phyloP scores from a whole-genome alignment of 2,888 invertebrate genomes.

The Melitaea athalia region DNA sequence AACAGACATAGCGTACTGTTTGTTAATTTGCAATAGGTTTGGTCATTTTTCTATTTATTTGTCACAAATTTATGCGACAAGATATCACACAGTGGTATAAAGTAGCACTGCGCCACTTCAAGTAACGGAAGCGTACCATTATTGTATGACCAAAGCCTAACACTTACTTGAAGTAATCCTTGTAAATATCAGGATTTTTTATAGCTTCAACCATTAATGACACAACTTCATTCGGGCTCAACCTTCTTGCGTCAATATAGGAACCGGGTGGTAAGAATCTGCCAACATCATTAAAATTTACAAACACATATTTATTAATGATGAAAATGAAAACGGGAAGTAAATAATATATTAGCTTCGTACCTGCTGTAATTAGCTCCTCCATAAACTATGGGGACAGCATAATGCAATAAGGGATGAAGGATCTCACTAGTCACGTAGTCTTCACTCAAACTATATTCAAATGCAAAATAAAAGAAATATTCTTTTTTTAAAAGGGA shows the following conservation, averaged over 20 bases:
- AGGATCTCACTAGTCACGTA: constrained; percentile 68
- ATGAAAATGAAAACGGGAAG: neutral
- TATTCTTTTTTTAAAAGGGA: constrained; percentile 58
- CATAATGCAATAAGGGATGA: constrained; percentile 77
- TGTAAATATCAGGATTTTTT: constrained; percentile 48
- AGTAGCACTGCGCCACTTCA: too few species aligned
- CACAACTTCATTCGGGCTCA: constrained; percentile 50
- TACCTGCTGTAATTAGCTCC: constrained; percentile 81
- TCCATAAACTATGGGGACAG: constrained; percentile 86
- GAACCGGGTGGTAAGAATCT: constrained; percentile 68
- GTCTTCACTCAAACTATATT: constrained; percentile 62
- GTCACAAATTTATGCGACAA: too few species aligned
- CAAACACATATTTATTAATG: neutral
- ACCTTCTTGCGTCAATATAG: constrained; percentile 57
- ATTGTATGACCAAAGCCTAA: too few species aligned
- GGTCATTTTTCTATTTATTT: too few species aligned
- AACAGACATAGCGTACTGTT: too few species aligned
- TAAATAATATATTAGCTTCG: neutral
- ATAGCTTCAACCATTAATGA: constrained; percentile 53
- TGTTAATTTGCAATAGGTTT: too few species aligned
- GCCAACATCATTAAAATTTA: constrained; percentile 34
- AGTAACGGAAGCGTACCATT: too few species aligned
- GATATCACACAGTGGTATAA: too few species aligned
- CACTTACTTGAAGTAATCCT: constrained; percentile 59
- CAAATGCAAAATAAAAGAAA: constrained; percentile 71